Evolutionary conservation across 2,113 vertebrate genomes (phyloP).

Genomic region (Apteryx mantelli): DNA sequence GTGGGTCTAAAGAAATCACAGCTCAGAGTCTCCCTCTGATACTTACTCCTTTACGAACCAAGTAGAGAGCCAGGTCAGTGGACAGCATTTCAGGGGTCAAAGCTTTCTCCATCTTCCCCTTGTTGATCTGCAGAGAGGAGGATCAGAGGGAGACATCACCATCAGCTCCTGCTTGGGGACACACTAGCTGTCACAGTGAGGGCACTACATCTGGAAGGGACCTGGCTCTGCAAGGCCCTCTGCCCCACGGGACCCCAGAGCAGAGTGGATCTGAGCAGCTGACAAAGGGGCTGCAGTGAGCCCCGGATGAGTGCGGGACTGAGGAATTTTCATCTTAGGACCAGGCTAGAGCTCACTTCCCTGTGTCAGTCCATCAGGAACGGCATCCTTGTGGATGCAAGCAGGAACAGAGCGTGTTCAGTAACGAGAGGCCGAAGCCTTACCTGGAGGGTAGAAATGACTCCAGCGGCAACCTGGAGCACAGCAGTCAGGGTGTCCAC

Average conservation of each 20-base stretch:
- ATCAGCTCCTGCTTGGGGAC: not conserved
- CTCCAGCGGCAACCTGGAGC: constrained; percentile 89
- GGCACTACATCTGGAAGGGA: not conserved
- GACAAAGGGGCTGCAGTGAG: not conserved
- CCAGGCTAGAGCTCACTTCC: rapidly evolving
- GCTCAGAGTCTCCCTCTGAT: not conserved
- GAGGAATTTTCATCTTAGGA: not conserved
- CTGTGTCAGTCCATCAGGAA: not conserved
- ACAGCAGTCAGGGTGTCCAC: constrained; percentile 88
- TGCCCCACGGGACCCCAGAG: too few relatives aligned
- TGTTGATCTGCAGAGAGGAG: constrained; percentile 83
- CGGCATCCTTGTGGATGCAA: not conserved
- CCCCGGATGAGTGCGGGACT: not conserved
- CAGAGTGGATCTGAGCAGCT: not conserved
- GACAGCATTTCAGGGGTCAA: constrained; percentile 93
- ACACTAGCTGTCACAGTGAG: rapidly evolving
- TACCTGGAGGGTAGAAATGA: constrained; percentile 93
- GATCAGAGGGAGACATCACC: not conserved
- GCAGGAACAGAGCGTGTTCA: not conserved
- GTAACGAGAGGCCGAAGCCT: not conserved
- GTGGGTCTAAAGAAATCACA: not conserved
- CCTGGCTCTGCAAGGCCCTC: not conserved
- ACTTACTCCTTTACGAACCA: constrained; percentile 91
- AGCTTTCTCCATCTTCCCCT: constrained; percentile 86
- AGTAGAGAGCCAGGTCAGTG: constrained; percentile 92